These are phyloP conservation scores for Tetraodon nigroviridis DNA, from an alignment of 2,113 vertebrate species.

Conservation along the genomic window DNA sequence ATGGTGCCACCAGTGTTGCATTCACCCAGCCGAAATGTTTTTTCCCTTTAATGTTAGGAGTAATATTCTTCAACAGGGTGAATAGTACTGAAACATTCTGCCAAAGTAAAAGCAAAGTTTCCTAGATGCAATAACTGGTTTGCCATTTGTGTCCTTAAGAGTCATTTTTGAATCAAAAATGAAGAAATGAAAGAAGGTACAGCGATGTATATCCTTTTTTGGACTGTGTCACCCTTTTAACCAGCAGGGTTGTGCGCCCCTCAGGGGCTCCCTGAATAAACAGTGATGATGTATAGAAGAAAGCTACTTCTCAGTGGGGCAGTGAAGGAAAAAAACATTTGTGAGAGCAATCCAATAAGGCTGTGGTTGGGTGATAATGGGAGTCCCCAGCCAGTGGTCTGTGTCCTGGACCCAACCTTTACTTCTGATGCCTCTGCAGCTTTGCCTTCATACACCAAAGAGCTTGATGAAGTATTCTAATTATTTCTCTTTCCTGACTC, in stretches of 20 bases:
- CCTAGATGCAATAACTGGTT: no score
- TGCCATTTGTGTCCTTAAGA: no score
- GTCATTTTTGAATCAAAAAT: conserved; percentile 4
- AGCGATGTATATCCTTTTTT: conserved; percentile 1
- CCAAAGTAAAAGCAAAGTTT: no score
- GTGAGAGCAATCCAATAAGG: conserved; percentile 63
- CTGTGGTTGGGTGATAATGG: conserved; percentile 38
- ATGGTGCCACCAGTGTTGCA: background rate
- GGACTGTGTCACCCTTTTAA: conserved; percentile 3
- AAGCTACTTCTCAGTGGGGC: conserved; percentile 50
- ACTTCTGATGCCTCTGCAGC: background rate
- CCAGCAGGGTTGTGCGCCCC: conserved; percentile 28
- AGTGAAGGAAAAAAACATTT: conserved; percentile 64
- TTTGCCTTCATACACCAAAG: conserved; percentile 18
- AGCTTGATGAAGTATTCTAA: conserved; percentile 31
- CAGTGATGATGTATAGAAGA: conserved; percentile 70
- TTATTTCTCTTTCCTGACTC: conserved; percentile 25
- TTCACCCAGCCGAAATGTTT: background rate
- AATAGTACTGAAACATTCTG: no score
- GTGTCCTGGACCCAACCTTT: conserved; percentile 12
- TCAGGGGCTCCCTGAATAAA: conserved; percentile 60
- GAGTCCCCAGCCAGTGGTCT: conserved; percentile 44
- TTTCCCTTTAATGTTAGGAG: background rate
- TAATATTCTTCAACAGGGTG: background rate
- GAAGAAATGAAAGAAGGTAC: background rate